Evolutionary conservation across 2,113 vertebrate genomes (phyloP), one percentile per base, ranked within the genome.

Genomic region (Oxyura jamaicensis): DNA sequence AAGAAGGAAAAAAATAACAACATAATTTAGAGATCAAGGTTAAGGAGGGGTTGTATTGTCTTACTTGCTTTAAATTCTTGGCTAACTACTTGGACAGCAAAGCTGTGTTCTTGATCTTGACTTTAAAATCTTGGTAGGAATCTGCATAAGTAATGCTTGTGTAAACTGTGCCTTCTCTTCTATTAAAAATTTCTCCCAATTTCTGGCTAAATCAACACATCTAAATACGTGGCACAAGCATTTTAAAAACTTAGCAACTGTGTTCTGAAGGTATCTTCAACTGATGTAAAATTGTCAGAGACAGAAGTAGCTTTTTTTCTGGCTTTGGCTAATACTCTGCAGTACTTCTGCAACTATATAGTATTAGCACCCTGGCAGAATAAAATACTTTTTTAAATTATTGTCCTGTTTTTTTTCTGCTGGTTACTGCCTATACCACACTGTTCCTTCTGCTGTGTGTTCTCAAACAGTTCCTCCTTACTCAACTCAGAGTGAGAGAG

Each of bases 11-110:
- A 55, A 81, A 42, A 2, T 56, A 23, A 39, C 36, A 39, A 7
- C n/a, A 10, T 72, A 29, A 42, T 28, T 28, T 33, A 20, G 31
- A 80, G n/a, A 21, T 39, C 13, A 29, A 29, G 23, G n/a, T 46
- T 75, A 78, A 95, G 77, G 69, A 36, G 48, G 35, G 75, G 35
- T 77, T 74, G 68, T n/a, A 35, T 69, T 88, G 72, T 74, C 59
- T 89, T 80, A 36, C 73, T 88, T 91, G 17, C 59, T 83, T 80
- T 62, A 87, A 93, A 63, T 84, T 92, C 81, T 85, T 79, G 71
- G 81, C 22, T 78, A 86, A 31, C 52, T 91, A 33, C 52, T 93
- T 84, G 86, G 86, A 72, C 77, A 92, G 86, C 74, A 68, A 78
- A 91, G 52, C 66, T 91, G 39, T 86, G 63, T 77, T 74, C 60